These are phyloP conservation scores for Drosophila mimetica DNA, from an alignment of 2,888 invertebrate genomes.

Conservation along the genomic window DNA sequence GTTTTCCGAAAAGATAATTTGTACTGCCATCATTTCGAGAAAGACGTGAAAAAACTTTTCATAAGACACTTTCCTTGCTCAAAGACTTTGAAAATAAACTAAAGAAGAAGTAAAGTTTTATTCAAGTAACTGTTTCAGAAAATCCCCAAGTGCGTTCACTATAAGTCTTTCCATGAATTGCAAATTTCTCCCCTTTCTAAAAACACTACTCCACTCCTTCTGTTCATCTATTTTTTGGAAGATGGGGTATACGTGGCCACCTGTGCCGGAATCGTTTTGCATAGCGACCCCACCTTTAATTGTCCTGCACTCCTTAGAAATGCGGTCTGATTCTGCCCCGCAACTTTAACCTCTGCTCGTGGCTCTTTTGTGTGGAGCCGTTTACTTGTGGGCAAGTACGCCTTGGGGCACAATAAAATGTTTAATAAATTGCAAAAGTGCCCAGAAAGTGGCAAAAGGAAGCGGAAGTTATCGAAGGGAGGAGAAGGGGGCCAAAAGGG, in stretches of 20 bases:
- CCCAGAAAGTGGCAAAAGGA: slow-evolving; percentile 55
- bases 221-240: neutral
- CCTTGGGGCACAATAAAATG: slow-evolving; percentile 78
- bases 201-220: neutral
- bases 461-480: slow-evolving; percentile 21
- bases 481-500: neutral
- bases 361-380: slow-evolving; percentile 52
- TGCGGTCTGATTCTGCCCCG: slow-evolving; percentile 23
- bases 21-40: neutral
- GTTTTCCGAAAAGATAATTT: no score
- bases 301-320: slow-evolving; percentile 32
- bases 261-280: slow-evolving; percentile 25
- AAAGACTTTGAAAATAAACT: neutral
- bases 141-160: neutral
- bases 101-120: neutral
- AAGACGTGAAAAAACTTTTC: neutral
- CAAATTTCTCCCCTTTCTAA: slow-evolving; percentile 1
- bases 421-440: slow-evolving; percentile 77
- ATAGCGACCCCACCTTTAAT: slow-evolving; percentile 33
- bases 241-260: slow-evolving; percentile 13
- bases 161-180: slow-evolving; percentile 10
- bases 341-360: slow-evolving; percentile 6
- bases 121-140: neutral
- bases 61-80: neutral
- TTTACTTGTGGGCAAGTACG: slow-evolving; percentile 61